phyloP scores from a whole-genome alignment of 2,113 vertebrate species.

The Peromyscus maniculatus region DNA sequence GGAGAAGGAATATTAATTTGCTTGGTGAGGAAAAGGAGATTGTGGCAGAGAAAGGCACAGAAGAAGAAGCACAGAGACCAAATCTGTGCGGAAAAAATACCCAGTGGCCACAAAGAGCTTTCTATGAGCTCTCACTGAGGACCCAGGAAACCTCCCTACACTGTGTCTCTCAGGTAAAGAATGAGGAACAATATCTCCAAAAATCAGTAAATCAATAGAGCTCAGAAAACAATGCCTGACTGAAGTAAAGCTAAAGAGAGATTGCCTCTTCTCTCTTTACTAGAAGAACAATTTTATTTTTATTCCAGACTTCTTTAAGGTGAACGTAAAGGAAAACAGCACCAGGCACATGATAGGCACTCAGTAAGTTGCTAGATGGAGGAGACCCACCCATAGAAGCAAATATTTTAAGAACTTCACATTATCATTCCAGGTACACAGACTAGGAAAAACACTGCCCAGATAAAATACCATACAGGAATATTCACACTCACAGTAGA shows the following conservation, averaged over 20 bases:
- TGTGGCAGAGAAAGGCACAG: neutral
- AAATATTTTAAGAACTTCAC: neutral
- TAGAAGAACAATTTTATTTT: neutral
- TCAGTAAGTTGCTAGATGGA: neutral
- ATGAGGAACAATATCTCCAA: neutral
- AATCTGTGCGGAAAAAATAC: neutral
- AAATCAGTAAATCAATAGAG: constrained; percentile 32
- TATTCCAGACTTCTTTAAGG: neutral
- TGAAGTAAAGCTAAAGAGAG: neutral
- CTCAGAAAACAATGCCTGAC: neutral
- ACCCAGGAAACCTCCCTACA: neutral
- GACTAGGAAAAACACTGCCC: neutral
- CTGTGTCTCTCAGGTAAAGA: neutral
- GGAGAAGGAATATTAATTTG: neutral
- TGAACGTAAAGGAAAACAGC: neutral
- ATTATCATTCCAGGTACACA: constrained; percentile 3
- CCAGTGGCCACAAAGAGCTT: neutral
- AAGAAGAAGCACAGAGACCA: neutral
- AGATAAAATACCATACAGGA: constrained; percentile 31
- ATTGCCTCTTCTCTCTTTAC: neutral
- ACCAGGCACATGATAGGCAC: neutral
- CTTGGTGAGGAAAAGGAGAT: neutral
- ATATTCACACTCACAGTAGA: constrained; percentile 18
- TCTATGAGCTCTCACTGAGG: neutral
- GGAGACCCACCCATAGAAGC: neutral